Percentiles rank a stretch among this genome's conserved stretches.
phyloP scores from a whole-genome alignment of 2,113 vertebrate species.

The Pomatostomus ruficeps region DNA sequence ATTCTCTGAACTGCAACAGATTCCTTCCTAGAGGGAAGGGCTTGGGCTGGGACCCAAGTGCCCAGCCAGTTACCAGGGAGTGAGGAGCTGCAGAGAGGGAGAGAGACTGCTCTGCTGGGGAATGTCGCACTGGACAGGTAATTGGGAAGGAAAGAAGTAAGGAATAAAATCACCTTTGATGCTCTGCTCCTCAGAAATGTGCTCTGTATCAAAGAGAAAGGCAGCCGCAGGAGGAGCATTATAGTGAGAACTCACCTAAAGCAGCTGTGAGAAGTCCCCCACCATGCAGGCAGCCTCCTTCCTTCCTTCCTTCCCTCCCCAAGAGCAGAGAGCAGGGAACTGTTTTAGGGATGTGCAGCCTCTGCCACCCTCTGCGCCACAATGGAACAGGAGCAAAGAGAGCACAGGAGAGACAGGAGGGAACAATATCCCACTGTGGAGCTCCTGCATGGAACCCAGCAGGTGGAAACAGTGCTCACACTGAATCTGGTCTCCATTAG shows the following conservation, averaged over 20 bases:
- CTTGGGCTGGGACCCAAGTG: neutral
- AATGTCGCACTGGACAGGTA: neutral
- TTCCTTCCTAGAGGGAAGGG: neutral
- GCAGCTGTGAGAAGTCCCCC: neutral
- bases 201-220: rapidly evolving
- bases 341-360: neutral
- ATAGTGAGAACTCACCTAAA: neutral
- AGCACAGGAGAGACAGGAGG: neutral
- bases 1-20: neutral
- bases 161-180: neutral
- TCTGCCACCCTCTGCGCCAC: neutral
- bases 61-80: neutral
- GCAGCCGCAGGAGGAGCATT: neutral
- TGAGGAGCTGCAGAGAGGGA: neutral
- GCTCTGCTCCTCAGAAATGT: rapidly evolving
- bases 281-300: neutral
- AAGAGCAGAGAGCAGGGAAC: rapidly evolving
- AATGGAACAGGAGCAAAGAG: neutral
- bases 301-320: neutral
- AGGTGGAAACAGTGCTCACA: neutral
- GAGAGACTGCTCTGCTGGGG: neutral
- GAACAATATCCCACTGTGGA: neutral
- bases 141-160: neutral
- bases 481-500: neutral
- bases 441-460: neutral